Conservation (phyloP, 37 sponge, comb jelly and placozoan species). For the Ephydatia muelleri region DNA sequence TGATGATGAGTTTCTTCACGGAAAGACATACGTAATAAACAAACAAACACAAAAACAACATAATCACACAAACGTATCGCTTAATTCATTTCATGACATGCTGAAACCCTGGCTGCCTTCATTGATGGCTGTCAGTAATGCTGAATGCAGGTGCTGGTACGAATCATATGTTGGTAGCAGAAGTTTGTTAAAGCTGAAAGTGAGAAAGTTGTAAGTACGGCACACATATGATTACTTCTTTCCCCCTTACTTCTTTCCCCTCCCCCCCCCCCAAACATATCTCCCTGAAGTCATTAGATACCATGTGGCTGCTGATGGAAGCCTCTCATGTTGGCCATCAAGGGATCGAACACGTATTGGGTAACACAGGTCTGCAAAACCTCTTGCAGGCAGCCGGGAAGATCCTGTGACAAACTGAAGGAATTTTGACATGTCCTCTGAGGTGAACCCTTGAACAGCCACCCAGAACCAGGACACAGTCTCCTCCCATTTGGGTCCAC, state of each 20-base stretch:
- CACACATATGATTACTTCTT: no score
- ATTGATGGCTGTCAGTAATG: conserved; percentile 78
- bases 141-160: conserved; percentile 77
- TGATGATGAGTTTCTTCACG: no score
- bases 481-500: conserved; percentile 24
- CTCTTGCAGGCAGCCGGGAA: conserved; percentile 90
- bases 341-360: conserved; percentile 60
- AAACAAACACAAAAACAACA: no score
- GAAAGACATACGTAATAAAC: no score
- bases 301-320: conserved; percentile 92
- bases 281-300: no score
- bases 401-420: conserved; percentile 85
- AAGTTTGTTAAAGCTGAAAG: conserved; percentile 84
- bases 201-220: no score
- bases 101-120: conserved; percentile 93
- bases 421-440: conserved; percentile 84
- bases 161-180: conserved; percentile 79
- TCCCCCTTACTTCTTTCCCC: no score
- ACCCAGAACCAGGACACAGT: conserved; percentile 87
- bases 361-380: conserved; percentile 77
- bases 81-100: not conserved
- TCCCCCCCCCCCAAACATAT: no score
- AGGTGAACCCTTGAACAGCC: conserved; percentile 70
- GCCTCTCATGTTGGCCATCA: conserved; percentile 57
- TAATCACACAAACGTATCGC: no score